Evolutionary conservation across 2,113 vertebrate species (phyloP).

Genomic region (Osmerus mordax): DNA sequence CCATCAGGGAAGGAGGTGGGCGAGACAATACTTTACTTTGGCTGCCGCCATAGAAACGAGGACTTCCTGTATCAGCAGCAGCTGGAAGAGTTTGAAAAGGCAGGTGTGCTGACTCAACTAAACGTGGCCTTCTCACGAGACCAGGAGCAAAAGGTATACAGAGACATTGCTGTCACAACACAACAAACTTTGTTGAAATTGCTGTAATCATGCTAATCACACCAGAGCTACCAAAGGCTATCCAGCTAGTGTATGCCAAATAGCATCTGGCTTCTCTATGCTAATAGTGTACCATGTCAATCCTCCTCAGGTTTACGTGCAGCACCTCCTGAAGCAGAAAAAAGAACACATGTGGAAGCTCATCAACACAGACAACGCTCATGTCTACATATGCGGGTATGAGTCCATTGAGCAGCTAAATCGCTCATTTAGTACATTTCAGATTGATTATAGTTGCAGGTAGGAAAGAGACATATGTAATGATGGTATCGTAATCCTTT

Average conservation of each 20-base stretch:
- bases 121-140: conserved; percentile 83
- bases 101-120: conserved; percentile 75
- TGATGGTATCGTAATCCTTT: no score
- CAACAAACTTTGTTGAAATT: background rate
- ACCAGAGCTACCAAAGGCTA: no score
- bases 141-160: conserved; percentile 77
- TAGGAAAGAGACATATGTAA: background rate
- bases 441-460: background rate
- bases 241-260: no score
- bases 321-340: conserved; percentile 80
- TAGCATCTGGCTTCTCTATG: no score
- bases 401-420: conserved; percentile 25
- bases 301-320: conserved; percentile 78
- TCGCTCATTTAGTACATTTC: background rate
- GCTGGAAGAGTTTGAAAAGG: conserved; percentile 68
- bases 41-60: conserved; percentile 71
- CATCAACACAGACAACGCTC: conserved; percentile 68
- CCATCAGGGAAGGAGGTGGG: conserved; percentile 80
- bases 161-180: conserved; percentile 1
- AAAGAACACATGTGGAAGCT: conserved; percentile 78
- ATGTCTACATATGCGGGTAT: conserved; percentile 84
- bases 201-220: background rate
- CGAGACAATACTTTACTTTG: conserved; percentile 79
- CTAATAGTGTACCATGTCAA: background rate
- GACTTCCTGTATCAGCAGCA: conserved; percentile 81